These are phyloP conservation scores for Hirudinaria manillensis DNA, from an alignment of 2,888 invertebrate species.

Conservation along the genomic window DNA sequence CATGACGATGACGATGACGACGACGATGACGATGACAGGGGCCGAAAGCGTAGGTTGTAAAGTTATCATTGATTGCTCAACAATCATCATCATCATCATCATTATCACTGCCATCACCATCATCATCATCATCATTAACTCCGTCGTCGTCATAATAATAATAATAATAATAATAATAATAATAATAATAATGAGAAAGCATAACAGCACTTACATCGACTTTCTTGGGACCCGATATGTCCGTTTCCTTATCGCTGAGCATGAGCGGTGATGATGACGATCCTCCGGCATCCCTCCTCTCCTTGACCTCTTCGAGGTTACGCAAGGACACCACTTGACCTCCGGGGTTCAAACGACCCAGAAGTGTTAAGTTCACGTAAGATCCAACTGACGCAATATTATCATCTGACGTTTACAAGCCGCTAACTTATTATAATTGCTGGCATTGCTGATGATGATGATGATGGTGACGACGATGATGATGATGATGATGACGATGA, in stretches of 20 bases:
- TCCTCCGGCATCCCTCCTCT: not conserved
- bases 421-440: no score
- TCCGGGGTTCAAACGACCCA: slow-evolving; percentile 46
- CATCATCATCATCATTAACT: not conserved
- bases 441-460: slow-evolving; percentile 28
- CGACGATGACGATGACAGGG: not conserved
- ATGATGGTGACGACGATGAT: slow-evolving; percentile 22
- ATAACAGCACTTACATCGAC: slow-evolving; percentile 72
- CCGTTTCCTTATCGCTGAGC: slow-evolving; percentile 37
- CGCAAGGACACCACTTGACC: not conserved
- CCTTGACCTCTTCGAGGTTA: not conserved
- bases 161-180: not conserved
- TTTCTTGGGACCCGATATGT: slow-evolving; percentile 55
- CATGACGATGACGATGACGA: not conserved
- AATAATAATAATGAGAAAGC: no score
- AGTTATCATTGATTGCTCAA: not conserved
- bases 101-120: not conserved
- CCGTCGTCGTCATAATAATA: no score
- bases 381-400: slow-evolving; percentile 52
- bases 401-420: no score
- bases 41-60: not conserved
- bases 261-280: slow-evolving; percentile 16
- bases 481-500: slow-evolving; percentile 25
- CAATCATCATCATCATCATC: not conserved
- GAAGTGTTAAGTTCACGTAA: slow-evolving; percentile 57